These are phyloP conservation scores for Syngnathus rostellatus DNA, from an alignment of 2,797 vertebrate genomes.

Conservation along the genomic window DNA sequence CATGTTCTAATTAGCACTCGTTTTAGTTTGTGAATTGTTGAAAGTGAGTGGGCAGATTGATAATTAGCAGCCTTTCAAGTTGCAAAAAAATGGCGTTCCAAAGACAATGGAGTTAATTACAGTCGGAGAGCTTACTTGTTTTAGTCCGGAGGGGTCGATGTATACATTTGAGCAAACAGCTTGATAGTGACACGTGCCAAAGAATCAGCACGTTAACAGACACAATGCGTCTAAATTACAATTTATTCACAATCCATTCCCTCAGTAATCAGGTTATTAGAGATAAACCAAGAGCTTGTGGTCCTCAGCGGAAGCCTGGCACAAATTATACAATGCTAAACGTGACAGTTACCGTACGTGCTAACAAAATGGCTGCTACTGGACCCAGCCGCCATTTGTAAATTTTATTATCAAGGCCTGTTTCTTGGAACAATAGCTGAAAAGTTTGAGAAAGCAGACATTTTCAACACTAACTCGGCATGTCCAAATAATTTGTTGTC, in stretches of 20 bases:
- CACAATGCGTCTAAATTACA: constrained; percentile 12
- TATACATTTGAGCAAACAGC: no score
- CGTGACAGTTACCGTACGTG: constrained; percentile 21
- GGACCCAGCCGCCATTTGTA: no score
- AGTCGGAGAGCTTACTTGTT: not conserved
- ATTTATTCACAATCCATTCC: constrained; percentile 28
- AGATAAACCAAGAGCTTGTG: constrained; percentile 38
- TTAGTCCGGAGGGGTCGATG: not conserved
- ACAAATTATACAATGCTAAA: constrained; percentile 46
- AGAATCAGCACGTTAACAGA: not conserved
- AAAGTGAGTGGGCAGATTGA: no score
- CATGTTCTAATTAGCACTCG: not conserved
- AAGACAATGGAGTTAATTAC: not conserved
- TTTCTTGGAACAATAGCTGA: constrained; percentile 22
- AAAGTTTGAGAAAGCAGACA: not conserved
- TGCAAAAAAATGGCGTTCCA: constrained; percentile 7
- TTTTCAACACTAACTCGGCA: not conserved
- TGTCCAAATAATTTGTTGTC: not conserved
- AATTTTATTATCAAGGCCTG: not conserved
- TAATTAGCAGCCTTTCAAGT: constrained; percentile 1
- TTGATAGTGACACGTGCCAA: not conserved
- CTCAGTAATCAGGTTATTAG: constrained; percentile 57
- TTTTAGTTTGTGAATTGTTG: constrained; percentile 8
- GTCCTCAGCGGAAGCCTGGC: constrained; percentile 18
- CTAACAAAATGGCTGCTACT: constrained; percentile 27